Base-by-base conservation (phyloP, 1,140 invertebrate genomes). In the Drosophila dunni region DNA sequence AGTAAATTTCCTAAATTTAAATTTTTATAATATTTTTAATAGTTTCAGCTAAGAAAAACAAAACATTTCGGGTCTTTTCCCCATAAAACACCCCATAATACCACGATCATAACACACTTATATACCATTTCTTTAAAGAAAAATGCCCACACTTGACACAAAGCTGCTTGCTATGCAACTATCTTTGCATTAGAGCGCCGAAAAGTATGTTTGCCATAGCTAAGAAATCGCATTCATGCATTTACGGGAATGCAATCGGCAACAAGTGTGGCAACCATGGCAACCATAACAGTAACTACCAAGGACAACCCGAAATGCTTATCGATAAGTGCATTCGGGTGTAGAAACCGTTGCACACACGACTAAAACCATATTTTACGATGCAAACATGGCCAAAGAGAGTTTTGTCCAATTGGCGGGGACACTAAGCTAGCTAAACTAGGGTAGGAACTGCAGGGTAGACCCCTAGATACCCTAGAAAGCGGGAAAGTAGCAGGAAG, bases 311-410 rank as follows among this genome's bases (percentile, higher is more conserved):
- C 6, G 24, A 67, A 57, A 45, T 57, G 60, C 15, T 75, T 46
- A 42, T 48, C 71, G 71, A 72, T 72, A 82, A 75, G 50, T 75
- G 69, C 46, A 42, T 54, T 48, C 46, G 66, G 57, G 11, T 67
- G 46, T 40, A 45, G 54, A 58, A 50, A 60, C 44, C 50, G 65
- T 54, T 74, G 48, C 45, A 62, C 56, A 45, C 70, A 17, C 42
- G 15, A 44, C 57, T 78, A 80, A 84, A 74, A 70, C 81, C 81
- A 80, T 74, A 84, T 70, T 84, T 84, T 84, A 80, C 84, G 81
- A 71, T 77, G 40, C 77, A 83, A 82, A 79, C 68, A 83, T 79
- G 76, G 72, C 56, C 40, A 60, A 40, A 7, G 13, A 34, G 46
- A 54, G 54, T 67, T 66, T 53, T 61, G 33, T 42, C 46, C 62